These are phyloP conservation scores for Zygogramma bicolorata DNA, from an alignment of 2,888 invertebrate genomes.

Conservation along the genomic window DNA sequence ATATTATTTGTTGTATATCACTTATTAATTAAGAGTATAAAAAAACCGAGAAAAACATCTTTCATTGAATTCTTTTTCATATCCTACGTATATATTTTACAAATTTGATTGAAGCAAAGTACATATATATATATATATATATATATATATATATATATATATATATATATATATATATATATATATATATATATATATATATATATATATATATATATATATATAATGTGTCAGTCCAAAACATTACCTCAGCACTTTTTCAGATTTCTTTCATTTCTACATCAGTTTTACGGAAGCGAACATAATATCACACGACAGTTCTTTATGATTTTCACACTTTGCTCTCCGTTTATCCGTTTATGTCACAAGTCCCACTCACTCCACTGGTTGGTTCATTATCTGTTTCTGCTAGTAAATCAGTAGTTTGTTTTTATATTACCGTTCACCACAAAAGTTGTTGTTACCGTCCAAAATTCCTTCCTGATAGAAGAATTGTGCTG, in stretches of 20 bases:
- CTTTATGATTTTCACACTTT: not conserved
- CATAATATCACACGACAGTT: not conserved
- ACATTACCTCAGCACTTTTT: not conserved
- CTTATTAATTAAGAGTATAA: too few relatives aligned
- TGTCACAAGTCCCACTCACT: not conserved
- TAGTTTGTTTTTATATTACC: not conserved
- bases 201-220: too few relatives aligned
- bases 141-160: too few relatives aligned
- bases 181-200: too few relatives aligned
- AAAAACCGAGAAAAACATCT: not conserved
- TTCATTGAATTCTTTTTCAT: not conserved
- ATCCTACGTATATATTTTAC: not conserved
- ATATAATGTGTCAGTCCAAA: not conserved
- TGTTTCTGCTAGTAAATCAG: not conserved
- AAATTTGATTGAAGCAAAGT: not conserved
- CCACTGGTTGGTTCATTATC: not conserved
- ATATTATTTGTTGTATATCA: too few relatives aligned
- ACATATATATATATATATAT: too few relatives aligned
- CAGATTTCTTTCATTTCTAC: not conserved
- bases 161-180: too few relatives aligned
- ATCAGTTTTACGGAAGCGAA: not conserved
- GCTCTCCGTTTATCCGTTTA: not conserved
- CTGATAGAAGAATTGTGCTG: not conserved
- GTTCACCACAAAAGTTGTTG: not conserved
- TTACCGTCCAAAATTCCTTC: not conserved